phyloP scores from a whole-genome alignment of 1,140 invertebrate species.

The Pseudomyrmex pallidus region DNA sequence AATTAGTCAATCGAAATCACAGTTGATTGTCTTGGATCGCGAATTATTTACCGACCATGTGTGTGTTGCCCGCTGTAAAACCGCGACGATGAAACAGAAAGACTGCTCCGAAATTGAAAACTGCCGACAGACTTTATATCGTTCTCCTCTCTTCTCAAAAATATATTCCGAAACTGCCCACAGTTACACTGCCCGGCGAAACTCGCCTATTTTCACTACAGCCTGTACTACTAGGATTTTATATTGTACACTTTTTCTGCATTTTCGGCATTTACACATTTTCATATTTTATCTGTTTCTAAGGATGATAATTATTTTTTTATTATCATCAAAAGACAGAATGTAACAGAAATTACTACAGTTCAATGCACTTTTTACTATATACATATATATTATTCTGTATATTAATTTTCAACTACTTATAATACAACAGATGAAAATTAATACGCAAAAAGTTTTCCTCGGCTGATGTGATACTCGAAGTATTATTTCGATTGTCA shows the following conservation, averaged over 20 bases:
- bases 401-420: background rate
- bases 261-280: background rate
- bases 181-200: constrained; percentile 4
- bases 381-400: background rate
- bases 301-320: background rate
- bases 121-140: constrained; percentile 25
- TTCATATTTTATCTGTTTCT: background rate
- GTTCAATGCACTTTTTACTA: background rate
- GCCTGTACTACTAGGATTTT: background rate
- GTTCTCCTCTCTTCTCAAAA: background rate
- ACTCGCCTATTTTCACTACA: constrained; percentile 1
- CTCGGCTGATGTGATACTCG: background rate
- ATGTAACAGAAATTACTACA: background rate
- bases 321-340: background rate
- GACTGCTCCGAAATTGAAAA: constrained; percentile 37
- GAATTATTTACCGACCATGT: constrained; percentile 16
- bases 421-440: background rate
- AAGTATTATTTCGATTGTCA: background rate
- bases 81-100: constrained; percentile 25
- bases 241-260: background rate
- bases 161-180: constrained; percentile 19
- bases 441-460: background rate
- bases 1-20: background rate
- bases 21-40: constrained; percentile 5
- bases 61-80: background rate